Evolutionary conservation across 1,140 invertebrate genomes (phyloP).

Genomic region (Drosophila grimshawi): DNA sequence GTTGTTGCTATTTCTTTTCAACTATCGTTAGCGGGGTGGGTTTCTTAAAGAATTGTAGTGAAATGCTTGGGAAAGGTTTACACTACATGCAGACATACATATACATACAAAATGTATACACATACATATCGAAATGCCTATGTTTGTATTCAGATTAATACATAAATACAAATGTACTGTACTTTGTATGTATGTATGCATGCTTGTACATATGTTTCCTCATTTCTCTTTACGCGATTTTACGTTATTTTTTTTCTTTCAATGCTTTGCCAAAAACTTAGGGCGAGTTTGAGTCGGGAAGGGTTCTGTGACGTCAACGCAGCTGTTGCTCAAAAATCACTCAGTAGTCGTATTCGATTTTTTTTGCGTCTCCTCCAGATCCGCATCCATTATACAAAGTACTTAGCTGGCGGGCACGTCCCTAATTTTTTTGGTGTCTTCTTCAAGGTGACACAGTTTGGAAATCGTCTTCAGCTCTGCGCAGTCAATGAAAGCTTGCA

Average conservation of each 20-base stretch:
- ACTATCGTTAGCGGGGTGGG: conserved; percentile 60
- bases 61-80: conserved; percentile 72
- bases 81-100: conserved; percentile 49
- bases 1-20: conserved; percentile 33
- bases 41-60: conserved; percentile 74
- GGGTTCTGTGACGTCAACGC: conserved; percentile 57
- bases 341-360: conserved; percentile 30
- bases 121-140: conserved; percentile 10
- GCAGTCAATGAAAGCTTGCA: conserved; percentile 58
- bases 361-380: conserved; percentile 38
- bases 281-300: conserved; percentile 46
- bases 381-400: conserved; percentile 53
- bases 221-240: conserved; percentile 51
- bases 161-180: background rate
- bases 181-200: background rate
- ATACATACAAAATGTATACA: background rate
- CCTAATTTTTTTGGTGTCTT: conserved; percentile 33
- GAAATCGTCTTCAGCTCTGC: conserved; percentile 10
- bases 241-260: conserved; percentile 33
- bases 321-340: conserved; percentile 64
- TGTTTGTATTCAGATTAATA: conserved; percentile 12
- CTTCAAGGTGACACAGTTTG: conserved; percentile 73
- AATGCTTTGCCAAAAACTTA: conserved; percentile 64
- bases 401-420: conserved; percentile 30
- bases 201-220: conserved; percentile 11